Evolutionary conservation across 2,888 invertebrate species (phyloP), one percentile per base, ranked within the genome.

Genomic region (Ichneumoninae sp.): DNA sequence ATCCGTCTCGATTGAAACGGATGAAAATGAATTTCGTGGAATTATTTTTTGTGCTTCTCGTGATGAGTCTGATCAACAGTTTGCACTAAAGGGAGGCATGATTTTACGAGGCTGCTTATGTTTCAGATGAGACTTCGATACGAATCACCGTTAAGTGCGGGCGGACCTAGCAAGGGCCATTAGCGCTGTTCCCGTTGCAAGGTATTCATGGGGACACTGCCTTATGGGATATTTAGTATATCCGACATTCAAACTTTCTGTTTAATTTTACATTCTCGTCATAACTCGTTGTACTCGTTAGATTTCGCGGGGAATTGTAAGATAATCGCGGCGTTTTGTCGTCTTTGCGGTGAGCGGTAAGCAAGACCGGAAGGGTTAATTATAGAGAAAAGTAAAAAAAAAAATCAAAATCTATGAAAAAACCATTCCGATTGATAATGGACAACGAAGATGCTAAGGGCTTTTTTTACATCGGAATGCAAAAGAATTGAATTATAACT

Each of bases 51-150:
- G 79, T 70, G 54, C 65, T 73, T 81, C 73, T 74, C 50, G 80
- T 30, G 71, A 76, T 79, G 79, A 81, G 26, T 81, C 66, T 75
- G 74, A 81, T 71, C 57, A 71, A 50, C 71, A 36, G n/a, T 63
- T 30, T 30, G 30, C 26, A 30, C 6, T 19, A 52, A 26, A 80
- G 68, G 63, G 76, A 89, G 85, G 87, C 87, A 91, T 91, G 90
- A 94, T 93, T 93, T 91, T 93, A 94, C 93, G 93, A 92, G 91
- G 91, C 91, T 93, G 92, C 93, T 93, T 94, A 92, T 94, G 93
- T 94, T 94, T 94, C 93, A 94, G 93, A 93, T 94, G 91, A 91
- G 91, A 92, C 93, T 90, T 90, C 93, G 89, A 92, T 91, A 91
- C 91, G 89, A 92, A 91, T 91, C 91, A 92, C 88, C 90, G 89